phyloP scores from a whole-genome alignment of 2,113 vertebrate species.

The Pseudopipra pipra region DNA sequence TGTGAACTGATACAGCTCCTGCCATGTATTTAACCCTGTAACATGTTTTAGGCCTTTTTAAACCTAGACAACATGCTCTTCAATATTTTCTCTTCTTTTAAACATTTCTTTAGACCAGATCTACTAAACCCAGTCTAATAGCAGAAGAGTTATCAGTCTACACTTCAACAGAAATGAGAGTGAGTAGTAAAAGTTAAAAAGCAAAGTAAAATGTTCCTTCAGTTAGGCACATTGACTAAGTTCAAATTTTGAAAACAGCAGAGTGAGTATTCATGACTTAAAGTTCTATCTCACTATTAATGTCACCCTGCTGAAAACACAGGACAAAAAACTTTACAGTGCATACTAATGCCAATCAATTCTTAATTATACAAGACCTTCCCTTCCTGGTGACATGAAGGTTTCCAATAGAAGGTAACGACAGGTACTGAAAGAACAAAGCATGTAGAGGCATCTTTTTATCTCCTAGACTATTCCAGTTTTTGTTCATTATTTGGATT shows the following conservation, averaged over 20 bases:
- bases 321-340: neutral
- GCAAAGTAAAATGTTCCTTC: neutral
- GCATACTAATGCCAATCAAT: neutral
- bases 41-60: neutral
- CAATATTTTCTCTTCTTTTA: neutral
- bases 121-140: neutral
- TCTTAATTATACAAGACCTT: neutral
- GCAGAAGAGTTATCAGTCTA: neutral
- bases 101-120: neutral
- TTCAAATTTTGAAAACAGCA: neutral
- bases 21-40: neutral
- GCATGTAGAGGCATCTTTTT: neutral
- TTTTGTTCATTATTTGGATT: neutral
- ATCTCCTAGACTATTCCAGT: neutral
- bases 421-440: neutral
- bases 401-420: neutral
- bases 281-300: neutral
- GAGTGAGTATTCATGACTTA: neutral
- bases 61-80: rapidly evolving
- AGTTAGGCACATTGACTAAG: neutral
- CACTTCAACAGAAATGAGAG: neutral
- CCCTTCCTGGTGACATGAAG: neutral
- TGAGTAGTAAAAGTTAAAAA: neutral
- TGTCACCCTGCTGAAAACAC: neutral
- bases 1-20: neutral